Conservation (phyloP, 1,140 invertebrate genomes). For the Pteromalus puparum region DNA sequence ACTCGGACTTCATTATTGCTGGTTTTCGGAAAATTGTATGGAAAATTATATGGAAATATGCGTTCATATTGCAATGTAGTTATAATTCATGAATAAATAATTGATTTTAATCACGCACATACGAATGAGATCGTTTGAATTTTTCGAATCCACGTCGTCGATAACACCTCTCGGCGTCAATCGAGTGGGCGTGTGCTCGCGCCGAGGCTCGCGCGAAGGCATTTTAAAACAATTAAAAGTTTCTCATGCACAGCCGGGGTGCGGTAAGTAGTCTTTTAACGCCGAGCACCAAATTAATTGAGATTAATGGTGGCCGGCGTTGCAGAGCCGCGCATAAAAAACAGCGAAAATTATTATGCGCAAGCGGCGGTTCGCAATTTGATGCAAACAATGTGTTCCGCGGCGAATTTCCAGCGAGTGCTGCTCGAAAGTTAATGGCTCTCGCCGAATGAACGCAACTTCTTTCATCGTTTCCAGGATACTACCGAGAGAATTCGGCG, state of each 20-base stretch:
- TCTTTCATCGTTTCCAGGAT: too few species aligned
- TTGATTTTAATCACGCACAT: too few species aligned
- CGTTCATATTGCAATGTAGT: too few species aligned
- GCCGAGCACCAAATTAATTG: constrained; percentile 13
- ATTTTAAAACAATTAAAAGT: constrained; percentile 28
- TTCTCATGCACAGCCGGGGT: not conserved
- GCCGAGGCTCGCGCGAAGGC: not conserved
- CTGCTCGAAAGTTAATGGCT: not conserved
- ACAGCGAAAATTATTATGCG: not conserved
- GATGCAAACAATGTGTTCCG: not conserved
- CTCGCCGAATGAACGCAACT: too few species aligned
- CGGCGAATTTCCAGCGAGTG: not conserved
- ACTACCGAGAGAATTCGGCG: not conserved
- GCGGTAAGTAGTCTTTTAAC: not conserved
- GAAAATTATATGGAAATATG: too few species aligned
- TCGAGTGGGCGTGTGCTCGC: too few species aligned
- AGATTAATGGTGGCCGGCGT: constrained; percentile 21
- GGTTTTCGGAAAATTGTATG: too few species aligned
- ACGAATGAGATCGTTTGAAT: too few species aligned
- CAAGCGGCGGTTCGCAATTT: not conserved
- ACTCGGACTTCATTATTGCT: too few species aligned
- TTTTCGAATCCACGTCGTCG: too few species aligned
- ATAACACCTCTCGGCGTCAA: too few species aligned
- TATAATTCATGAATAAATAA: too few species aligned
- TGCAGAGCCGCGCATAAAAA: constrained; percentile 9